Evolutionary conservation across 2,888 invertebrate genomes (phyloP).

Genomic region (Teleogryllus oceanicus): DNA sequence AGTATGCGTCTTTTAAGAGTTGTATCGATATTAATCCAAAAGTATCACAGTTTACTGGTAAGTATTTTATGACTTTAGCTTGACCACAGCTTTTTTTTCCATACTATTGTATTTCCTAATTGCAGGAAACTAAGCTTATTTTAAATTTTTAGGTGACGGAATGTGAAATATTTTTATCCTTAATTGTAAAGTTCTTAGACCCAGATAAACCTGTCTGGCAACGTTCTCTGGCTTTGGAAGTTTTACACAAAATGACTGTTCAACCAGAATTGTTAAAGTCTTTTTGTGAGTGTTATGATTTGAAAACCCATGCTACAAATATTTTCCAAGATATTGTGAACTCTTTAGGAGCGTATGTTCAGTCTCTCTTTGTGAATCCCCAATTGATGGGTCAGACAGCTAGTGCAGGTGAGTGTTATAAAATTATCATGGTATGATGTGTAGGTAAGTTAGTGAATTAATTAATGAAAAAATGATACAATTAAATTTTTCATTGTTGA

Average conservation of each 20-base stretch:
- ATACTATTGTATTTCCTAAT: neutral
- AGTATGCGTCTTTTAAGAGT: conserved; percentile 91
- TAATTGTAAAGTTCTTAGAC: conserved; percentile 95
- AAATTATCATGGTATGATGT: too few species aligned
- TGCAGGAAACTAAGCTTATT: neutral
- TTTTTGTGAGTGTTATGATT: conserved; percentile 93
- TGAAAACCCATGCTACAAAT: conserved; percentile 88
- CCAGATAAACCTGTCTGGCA: conserved; percentile 97
- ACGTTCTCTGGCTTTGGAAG: conserved; percentile 89
- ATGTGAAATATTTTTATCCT: conserved; percentile 95
- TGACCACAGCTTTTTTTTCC: neutral
- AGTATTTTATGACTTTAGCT: conserved; percentile 44
- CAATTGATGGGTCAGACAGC: conserved; percentile 58
- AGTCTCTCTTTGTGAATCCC: conserved; percentile 79
- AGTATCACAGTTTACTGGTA: conserved; percentile 86
- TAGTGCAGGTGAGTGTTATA: conserved; percentile 31
- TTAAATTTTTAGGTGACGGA: conserved; percentile 72
- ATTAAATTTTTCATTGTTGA: too few species aligned
- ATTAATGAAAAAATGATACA: too few species aligned
- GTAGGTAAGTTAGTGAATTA: too few species aligned
- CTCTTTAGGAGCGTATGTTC: conserved; percentile 88
- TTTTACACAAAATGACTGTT: conserved; percentile 88
- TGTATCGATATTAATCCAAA: conserved; percentile 88
- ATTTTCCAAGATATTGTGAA: conserved; percentile 94
- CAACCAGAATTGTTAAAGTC: conserved; percentile 83